Evolutionary conservation across 1,140 invertebrate genomes (phyloP).

Genomic region (Muscidifurax raptorellus): DNA sequence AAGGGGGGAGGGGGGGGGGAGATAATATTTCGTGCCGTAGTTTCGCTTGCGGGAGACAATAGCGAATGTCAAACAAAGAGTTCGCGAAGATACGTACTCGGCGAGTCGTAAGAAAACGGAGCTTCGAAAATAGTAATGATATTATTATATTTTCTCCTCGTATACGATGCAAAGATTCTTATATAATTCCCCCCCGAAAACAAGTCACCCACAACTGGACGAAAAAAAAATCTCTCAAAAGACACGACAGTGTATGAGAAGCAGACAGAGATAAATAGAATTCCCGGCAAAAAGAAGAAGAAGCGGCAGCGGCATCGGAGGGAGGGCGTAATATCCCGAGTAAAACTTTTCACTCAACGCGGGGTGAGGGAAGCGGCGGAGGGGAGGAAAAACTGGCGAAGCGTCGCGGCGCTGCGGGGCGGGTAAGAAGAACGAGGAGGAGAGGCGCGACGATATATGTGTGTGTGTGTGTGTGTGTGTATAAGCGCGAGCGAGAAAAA

Average conservation of each 20-base stretch:
- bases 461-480: neutral
- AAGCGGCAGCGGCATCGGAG: conserved; percentile 13
- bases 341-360: conserved; percentile 75
- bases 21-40: conserved; percentile 41
- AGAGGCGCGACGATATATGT: neutral
- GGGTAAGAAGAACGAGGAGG: conserved; percentile 3
- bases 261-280: conserved; percentile 46
- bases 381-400: conserved; percentile 32
- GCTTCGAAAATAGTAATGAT: conserved; percentile 73
- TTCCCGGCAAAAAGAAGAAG: conserved; percentile 14
- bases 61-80: conserved; percentile 70
- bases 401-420: conserved; percentile 23
- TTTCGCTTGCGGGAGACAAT: conserved; percentile 62
- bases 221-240: conserved; percentile 20
- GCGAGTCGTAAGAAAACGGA: conserved; percentile 72
- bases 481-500: conserved; percentile 29
- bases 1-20: neutral
- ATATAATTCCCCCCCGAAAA: neutral
- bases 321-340: conserved; percentile 71
- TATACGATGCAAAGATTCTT: neutral
- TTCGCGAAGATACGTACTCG: conserved; percentile 59
- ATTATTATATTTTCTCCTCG: conserved; percentile 66
- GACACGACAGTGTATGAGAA: conserved; percentile 27
- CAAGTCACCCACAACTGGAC: neutral
- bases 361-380: conserved; percentile 59